Evolutionary conservation across 2,797 vertebrate genomes (phyloP), one percentile per base, ranked within the genome.

Genomic region (Denticeps clupeoides): DNA sequence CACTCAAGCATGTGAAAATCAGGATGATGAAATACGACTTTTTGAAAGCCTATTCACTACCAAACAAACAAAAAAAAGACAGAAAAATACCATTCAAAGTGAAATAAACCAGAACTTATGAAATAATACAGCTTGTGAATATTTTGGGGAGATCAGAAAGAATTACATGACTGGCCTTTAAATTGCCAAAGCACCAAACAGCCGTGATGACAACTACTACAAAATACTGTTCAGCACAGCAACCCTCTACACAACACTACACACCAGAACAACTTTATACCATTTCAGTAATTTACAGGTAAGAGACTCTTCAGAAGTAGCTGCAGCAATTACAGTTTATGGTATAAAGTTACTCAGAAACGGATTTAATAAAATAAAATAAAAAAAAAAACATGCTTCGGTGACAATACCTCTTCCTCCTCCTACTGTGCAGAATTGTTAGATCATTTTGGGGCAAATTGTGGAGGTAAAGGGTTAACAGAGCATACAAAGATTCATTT

Each of bases 361-460:
- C 29, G 55, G 31, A 69, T 70, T 62, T 41, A 63, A 74, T 57
- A 55, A 72, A 68, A 46, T 51, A 48, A 37, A 35, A 60, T 32
- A 23, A 57, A 46, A 23, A 40, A 42, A 48, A 49, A 69, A 61
- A 60, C 59, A 5, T n/a, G n/a, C n/a, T 33, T 12, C 10, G 12
- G 8, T 26, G 31, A 58, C 67, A 73, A 53, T 78, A 83, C 79
- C 78, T 51, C 53, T 5, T 73, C 67, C 0, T 77, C 69, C 10
- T 75, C 75, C 47, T 79, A 75, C 70, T 79, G 59, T 51, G 50
- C 49, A 64, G 46, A 69, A 65, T 45, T 29, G 7, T 18, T 24
- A 37, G 32, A 33, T 27, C 22, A 19, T 41, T 33, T 24, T 26
- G 18, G 10, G 38, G 11, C 19, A 12, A n/a, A n/a, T n/a, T n/a